Percentiles rank a stretch among this genome's conserved stretches.
Conservation (phyloP, 2,113 vertebrate genomes). For the Rhea pennata region DNA sequence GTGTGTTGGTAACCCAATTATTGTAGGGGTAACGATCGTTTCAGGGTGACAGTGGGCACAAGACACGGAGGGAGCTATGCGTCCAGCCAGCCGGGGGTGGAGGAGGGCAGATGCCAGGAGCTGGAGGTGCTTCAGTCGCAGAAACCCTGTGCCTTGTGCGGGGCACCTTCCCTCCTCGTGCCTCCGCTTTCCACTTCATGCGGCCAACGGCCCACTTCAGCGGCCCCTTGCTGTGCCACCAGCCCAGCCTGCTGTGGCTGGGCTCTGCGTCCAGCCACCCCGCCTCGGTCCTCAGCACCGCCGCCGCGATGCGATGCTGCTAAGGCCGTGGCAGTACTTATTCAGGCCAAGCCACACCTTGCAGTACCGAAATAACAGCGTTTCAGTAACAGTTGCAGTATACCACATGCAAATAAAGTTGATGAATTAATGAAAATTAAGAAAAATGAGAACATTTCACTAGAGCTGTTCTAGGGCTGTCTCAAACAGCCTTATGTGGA, state of each 20-base stretch:
- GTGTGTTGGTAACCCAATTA: no score
- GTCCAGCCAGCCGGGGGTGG: neutral
- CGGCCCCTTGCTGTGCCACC: neutral
- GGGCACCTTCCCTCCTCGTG: neutral
- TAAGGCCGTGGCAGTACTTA: rapidly evolving
- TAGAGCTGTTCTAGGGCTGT: rapidly evolving
- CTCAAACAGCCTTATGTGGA: neutral
- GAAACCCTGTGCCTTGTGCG: neutral
- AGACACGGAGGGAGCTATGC: no score
- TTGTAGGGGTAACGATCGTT: no score
- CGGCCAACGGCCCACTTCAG: neutral
- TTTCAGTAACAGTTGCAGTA: neutral
- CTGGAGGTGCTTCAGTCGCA: neutral
- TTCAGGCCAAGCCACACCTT: neutral
- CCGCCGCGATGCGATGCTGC: neutral
- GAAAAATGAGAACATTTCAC: neutral
- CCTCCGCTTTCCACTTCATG: neutral
- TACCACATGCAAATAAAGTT: neutral
- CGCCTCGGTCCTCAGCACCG: neutral
- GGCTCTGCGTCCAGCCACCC: neutral
- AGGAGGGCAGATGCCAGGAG: neutral
- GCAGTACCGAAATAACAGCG: neutral
- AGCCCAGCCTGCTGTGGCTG: neutral
- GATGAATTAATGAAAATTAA: neutral
- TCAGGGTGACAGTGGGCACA: no score